phyloP scores from a whole-genome alignment of 2,888 invertebrate genomes.

The Calliphora vomitoria region DNA sequence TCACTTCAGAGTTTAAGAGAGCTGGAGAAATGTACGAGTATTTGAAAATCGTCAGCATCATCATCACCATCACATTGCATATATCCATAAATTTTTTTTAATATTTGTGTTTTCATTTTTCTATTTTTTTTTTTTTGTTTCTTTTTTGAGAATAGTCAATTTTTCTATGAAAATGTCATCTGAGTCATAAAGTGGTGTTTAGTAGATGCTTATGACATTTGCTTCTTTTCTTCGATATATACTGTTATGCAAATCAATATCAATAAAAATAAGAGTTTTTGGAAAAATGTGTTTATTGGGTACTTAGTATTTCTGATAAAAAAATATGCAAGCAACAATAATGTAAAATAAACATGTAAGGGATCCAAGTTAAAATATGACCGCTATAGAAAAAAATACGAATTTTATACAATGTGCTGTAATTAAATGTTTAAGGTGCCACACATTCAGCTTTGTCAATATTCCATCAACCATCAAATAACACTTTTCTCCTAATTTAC shows the following conservation, averaged over 20 bases:
- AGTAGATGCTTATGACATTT: conserved; percentile 30
- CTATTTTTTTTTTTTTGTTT: too few relatives aligned
- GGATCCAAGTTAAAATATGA: too few relatives aligned
- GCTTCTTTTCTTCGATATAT: not conserved
- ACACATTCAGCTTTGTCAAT: too few relatives aligned
- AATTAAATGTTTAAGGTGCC: too few relatives aligned
- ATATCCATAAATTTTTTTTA: not conserved
- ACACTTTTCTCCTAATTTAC: too few relatives aligned
- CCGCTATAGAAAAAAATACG: too few relatives aligned
- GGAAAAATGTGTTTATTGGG: not conserved
- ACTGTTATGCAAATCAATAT: conserved; percentile 5
- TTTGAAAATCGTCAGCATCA: conserved; percentile 31
- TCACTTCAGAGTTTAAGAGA: conserved; percentile 61
- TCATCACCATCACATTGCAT: not conserved
- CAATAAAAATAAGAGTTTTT: not conserved
- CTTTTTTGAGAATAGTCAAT: not conserved
- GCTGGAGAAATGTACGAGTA: conserved; percentile 13
- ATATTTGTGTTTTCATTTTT: not conserved
- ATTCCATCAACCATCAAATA: too few relatives aligned
- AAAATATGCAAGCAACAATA: too few relatives aligned
- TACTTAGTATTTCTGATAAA: too few relatives aligned
- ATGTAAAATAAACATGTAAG: too few relatives aligned
- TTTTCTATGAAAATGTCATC: not conserved
- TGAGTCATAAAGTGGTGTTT: conserved; percentile 23
- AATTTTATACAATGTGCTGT: too few relatives aligned